Base-by-base conservation (phyloP, 2,888 invertebrate genomes). In the Apamea monoglypha region DNA sequence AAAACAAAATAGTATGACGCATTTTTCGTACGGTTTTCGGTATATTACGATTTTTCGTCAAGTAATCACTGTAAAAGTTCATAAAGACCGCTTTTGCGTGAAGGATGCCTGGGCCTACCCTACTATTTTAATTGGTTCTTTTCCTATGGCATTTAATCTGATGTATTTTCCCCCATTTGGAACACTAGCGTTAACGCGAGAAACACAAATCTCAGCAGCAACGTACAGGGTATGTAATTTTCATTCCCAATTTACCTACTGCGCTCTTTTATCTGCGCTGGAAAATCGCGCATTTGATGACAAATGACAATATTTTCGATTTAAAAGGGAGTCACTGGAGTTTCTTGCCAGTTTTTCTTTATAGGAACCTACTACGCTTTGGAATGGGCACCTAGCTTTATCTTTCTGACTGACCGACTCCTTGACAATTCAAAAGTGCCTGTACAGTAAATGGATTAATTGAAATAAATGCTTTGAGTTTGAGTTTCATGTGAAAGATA, bases 201-300 rank as follows among this genome's bases (percentile, higher is more conserved):
- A 50, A 73, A 18, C 8, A 29, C 44, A 47, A 47, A 68, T 21
- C 10, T 44, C 44, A n/a, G 21, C n/a, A n/a, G 4, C 18, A n/a
- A 72, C 53, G 61, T 21, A 29, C 18, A 21, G 18, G 67, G 18
- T 59, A 10, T 74, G 50, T 68, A 18, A 78, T 78, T 18, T 32
- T 18, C 36, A 18, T 25, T 40, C 8, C 6, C 7, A 29, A 80
- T 44, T 29, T 50, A 50, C 14, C 29, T 29, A 47, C 68, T 16
- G 10, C 6, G 10, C 29, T 36, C 40, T n/a, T 44, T 10, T 67
- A 18, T 40, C 18, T 50, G 18, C 29, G 18, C 32, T 18, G 50
- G 21, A 16, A 40, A 32, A 50, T 32, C 1, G 21, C 21, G 2
- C n/a, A n/a, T 16, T 47, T 16, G 16, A 53, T 50, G 63, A 29